Base-by-base conservation (phyloP, 2,113 vertebrate genomes). In the Etheostoma cragini region DNA sequence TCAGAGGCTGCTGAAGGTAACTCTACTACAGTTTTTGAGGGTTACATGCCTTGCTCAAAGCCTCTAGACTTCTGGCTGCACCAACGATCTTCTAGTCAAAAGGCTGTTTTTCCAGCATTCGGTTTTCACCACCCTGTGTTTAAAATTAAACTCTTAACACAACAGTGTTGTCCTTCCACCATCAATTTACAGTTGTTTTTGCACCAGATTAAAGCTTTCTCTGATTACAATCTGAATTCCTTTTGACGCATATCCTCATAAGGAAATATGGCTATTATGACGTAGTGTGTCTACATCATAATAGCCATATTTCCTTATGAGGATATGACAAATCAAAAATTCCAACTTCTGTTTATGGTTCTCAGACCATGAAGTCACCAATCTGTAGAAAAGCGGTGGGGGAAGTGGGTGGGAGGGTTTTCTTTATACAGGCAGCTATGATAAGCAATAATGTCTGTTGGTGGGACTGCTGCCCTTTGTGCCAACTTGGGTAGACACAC, bases 341-440 rank as follows among this genome's bases (percentile, higher is more conserved):
- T 89, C 94, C 91, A 81, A 57, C 66, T 93, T 86, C 89, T 93
- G 94, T 92, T 78, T 62, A 57, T 93, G 93, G 95, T 97, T 96
- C 96, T 96, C 96, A 94, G 91, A 94, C 90, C 71, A 94, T 97
- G 96, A 97, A 95, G 94, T 96, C 96, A 97, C 91, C 90, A 75
- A 94, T 95, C 96, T 95, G 82, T 62, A 53, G 78, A 83, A 87
- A 88, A 75, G 65, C 46, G 24, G 64, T 54, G 78, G 88, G 84
- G 88, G 78, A 86, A 81, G 19, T 76, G 78, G 81, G 87, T 78
- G 94, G 87, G 83, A 75, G 83, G 88, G 68, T 85, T 81, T 88
- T 93, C 95, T 97, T 96, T 97, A 94, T 94, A 95, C 95, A 95
- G 93, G 92, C 84, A 76, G 86, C 66, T 81, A 16, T 72, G 87